A percentile compares a stretch with the other conserved stretches of the same genome.
These are phyloP conservation scores for Eidolon helvum DNA, from an alignment of 2,113 vertebrate species.

Conservation along the genomic window DNA sequence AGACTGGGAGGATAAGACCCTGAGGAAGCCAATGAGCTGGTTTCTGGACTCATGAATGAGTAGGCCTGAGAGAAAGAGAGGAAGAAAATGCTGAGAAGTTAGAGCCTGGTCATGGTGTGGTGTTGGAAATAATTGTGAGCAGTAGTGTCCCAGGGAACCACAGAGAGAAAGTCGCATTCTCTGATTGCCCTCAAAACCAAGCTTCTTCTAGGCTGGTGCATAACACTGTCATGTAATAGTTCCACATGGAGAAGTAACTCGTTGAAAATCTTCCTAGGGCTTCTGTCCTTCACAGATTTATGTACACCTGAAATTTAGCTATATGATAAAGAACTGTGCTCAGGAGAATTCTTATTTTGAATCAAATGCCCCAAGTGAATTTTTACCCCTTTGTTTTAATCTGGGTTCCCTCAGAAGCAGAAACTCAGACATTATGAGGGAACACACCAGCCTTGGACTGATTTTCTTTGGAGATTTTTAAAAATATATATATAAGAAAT, in stretches of 20 bases:
- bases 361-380: not conserved
- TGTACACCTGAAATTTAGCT: not conserved
- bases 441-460: not conserved
- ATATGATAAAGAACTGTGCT: not conserved
- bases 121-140: not conserved
- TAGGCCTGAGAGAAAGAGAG: not conserved
- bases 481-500: not conserved
- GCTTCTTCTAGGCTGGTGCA: not conserved
- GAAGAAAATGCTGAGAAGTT: not conserved
- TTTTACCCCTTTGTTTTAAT: not conserved
- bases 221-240: not conserved
- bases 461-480: not conserved
- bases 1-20: not conserved
- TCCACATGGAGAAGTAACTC: not conserved
- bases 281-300: not conserved
- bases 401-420: not conserved
- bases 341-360: conserved; percentile 13
- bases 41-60: not conserved
- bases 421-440: not conserved
- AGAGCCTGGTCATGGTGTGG: not conserved
- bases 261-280: not conserved
- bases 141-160: not conserved
- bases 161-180: not conserved
- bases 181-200: not conserved
- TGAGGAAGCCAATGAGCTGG: not conserved